Evolutionary conservation across 1,140 invertebrate species (phyloP), one percentile per base, ranked within the genome.

Genomic region (Episyrphus balteatus): DNA sequence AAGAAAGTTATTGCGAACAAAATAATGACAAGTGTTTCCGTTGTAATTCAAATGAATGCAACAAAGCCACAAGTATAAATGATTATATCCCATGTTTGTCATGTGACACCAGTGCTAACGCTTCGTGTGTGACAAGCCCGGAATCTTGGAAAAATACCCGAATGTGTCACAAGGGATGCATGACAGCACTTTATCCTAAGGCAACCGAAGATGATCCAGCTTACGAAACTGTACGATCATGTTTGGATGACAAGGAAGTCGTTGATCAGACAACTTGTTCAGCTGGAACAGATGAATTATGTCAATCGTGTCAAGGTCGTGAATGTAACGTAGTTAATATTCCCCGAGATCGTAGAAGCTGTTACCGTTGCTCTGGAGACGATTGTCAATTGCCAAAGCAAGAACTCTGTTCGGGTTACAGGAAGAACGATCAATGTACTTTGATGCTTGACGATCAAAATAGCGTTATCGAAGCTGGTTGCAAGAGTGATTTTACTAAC

Each of bases 31-130:
- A 50, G 0, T 66, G 62, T 40, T 56, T 57, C 0, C 58, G 58
- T 34, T 66, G 62, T 42, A 66, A 66, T 15, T 65, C 62, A 12
- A 66, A 66, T 32, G 58, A 55, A n/a, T 65, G 62, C 44, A 65
- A 65, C 18, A 37, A 49, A 7, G 60, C 62, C 21, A 52, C 50
- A 18, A 51, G 46, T 14, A 46, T 55, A 5, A 39, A 46, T 1
- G 42, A 49, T 13, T 65, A 61, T 32, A 53, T 65, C 1, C 52
- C 61, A 15, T 65, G 62, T 7, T 33, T 61, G 11, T 54, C 53
- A 1, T 65, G 62, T 34, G 62, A 64, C 13, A 59, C 58, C 2
- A 54, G 54, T 9, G 8, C 42, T 31, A 47, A 57, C 44, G n/a
- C 43, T 0, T 39, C 51, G 10, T 66, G 62, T 19, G 31, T 49